Base-by-base conservation (phyloP, 2,888 invertebrate genomes). In the Agonopterix subpropinquella region DNA sequence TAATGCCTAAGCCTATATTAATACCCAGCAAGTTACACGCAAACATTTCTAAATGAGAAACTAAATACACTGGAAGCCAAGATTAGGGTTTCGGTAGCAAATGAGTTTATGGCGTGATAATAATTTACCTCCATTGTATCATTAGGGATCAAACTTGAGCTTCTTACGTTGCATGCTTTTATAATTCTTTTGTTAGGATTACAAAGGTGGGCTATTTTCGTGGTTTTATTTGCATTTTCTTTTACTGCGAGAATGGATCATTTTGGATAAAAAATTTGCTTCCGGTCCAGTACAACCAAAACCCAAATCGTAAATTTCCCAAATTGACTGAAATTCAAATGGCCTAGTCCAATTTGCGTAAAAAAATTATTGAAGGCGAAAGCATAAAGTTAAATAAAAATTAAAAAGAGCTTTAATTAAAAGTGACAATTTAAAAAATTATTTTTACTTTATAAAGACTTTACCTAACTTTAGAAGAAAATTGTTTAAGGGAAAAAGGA, bases 101-200 rank as follows among this genome's bases (percentile, higher is more conserved):
- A 85, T 82, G 80, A 80, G 78, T 75, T 81, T 80, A 81, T 84
- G 58, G 84, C 84, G 83, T 83, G 84, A 72, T 76, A 70, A 67
- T 64, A 62, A 67, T 71, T 65, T 65, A 67, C 67, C 69, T 60
- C 64, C 64, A 67, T 68, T 66, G 69, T 69, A 65, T 70, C 66
- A 73, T 76, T 77, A 73, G 51, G 64, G 67, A 71, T 74, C 70
- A 68, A 64, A 70, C 63, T 62, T 47, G 52, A 57, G 61, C 59
- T 61, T 69, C 62, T 60, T 56, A 54, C 61, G 64, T 63, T 64
- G 63, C 65, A 59, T 57, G 60, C 61, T 65, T 65, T 60, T 57
- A 47, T 41, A 39, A 36, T 51, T 47, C 49, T 49, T 51, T 45
- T 47, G 47, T 47, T 46, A 51, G 41, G 10, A 49, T 28, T 4